phyloP scores from a whole-genome alignment of 2,113 vertebrate species.

The Hippoglossus stenolepis region DNA sequence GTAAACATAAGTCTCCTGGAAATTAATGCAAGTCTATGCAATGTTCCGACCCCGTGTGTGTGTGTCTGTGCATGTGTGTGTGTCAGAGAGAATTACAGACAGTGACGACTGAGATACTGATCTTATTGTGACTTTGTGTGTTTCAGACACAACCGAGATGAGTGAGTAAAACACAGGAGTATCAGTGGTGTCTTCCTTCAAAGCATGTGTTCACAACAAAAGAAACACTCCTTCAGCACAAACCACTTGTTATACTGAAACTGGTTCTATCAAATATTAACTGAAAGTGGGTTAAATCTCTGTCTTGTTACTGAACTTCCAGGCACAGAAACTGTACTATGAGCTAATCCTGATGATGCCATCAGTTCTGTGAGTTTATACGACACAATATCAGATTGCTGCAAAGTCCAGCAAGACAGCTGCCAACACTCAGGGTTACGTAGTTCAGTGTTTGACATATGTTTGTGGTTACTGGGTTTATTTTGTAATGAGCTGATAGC shows the following conservation, averaged over 20 bases:
- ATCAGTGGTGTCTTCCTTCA: constrained; percentile 11
- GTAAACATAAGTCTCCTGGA: not conserved
- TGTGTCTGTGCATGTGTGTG: constrained; percentile 13
- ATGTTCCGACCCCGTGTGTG: not conserved
- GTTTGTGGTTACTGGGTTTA: not conserved
- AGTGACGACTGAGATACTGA: constrained; percentile 41
- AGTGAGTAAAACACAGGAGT: constrained; percentile 38
- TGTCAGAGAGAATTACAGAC: constrained; percentile 26
- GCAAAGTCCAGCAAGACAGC: constrained; percentile 13
- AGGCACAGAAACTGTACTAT: not conserved
- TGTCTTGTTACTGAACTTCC: constrained; percentile 7
- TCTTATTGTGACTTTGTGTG: constrained; percentile 52
- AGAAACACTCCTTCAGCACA: constrained; percentile 1
- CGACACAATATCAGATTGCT: constrained; percentile 20
- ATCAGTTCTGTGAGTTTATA: constrained; percentile 27
- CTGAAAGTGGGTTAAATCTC: not conserved
- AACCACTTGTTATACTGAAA: not conserved
- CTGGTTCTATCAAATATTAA: not conserved
- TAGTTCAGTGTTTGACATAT: constrained; percentile 27
- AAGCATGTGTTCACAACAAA: not conserved
- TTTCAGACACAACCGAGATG: constrained; percentile 37
- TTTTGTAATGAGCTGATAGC: not conserved
- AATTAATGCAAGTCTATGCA: not conserved
- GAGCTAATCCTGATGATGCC: constrained; percentile 33
- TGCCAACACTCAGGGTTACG: not conserved